These are phyloP conservation scores for Meta bourneti DNA, from an alignment of 2,888 invertebrate species.

Conservation along the genomic window DNA sequence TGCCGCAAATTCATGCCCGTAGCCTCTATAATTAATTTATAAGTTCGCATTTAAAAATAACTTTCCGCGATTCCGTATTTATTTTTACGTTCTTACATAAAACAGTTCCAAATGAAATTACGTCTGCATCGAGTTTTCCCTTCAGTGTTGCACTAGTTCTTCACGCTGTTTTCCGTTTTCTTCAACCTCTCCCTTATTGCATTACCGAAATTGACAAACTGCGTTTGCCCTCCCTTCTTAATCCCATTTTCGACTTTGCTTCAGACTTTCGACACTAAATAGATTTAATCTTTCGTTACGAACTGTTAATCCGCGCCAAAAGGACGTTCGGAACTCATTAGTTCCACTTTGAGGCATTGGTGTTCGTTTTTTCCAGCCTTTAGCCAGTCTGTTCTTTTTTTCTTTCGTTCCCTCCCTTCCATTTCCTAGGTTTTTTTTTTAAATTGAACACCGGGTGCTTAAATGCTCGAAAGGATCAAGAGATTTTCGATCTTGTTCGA, in stretches of 20 bases:
- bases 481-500: not conserved
- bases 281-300: conserved; percentile 36
- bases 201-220: not conserved
- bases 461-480: not conserved
- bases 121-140: no score
- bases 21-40: no score
- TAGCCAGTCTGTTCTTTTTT: no score
- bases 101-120: no score
- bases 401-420: no score
- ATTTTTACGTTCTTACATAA: no score
- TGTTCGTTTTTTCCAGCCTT: no score
- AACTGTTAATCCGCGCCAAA: conserved; percentile 4
- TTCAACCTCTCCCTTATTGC: not conserved
- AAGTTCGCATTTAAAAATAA: no score
- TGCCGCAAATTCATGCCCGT: no score
- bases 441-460: no score
- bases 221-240: not conserved
- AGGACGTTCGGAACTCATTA: conserved; percentile 3
- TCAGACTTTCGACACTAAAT: conserved; percentile 14
- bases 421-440: not conserved
- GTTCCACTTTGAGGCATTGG: not conserved
- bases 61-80: no score
- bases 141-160: not conserved
- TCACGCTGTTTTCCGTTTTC: not conserved
- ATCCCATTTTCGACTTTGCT: not conserved